Percentiles rank a stretch among this genome's conserved stretches.
phyloP scores from a whole-genome alignment of 2,113 vertebrate genomes.

The Oceanodroma tethys region DNA sequence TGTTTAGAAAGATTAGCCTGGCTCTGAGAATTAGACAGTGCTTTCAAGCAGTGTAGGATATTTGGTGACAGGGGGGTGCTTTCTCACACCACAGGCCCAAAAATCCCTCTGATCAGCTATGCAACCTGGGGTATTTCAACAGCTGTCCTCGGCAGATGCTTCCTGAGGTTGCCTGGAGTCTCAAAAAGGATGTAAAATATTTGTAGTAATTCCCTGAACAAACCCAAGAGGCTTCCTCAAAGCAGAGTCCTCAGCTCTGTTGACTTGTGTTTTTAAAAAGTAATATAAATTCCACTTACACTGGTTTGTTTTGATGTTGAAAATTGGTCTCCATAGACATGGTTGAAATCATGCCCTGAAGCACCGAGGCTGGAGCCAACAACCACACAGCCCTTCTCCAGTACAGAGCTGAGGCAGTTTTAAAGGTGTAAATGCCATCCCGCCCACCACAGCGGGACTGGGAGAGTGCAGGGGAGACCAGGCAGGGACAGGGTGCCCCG shows the following conservation, averaged over 20 bases:
- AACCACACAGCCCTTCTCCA: slow-evolving; percentile 68
- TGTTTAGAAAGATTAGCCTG: neutral
- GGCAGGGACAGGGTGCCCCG: neutral
- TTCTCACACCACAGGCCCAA: neutral
- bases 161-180: slow-evolving; percentile 14
- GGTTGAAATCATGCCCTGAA: slow-evolving; percentile 74
- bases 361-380: slow-evolving; percentile 54
- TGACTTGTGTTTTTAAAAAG: slow-evolving; percentile 72
- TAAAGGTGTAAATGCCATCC: slow-evolving; percentile 59
- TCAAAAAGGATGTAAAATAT: slow-evolving; percentile 39
- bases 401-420: slow-evolving; percentile 60
- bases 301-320: slow-evolving; percentile 79
- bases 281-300: slow-evolving; percentile 73
- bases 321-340: slow-evolving; percentile 79
- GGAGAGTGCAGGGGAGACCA: neutral
- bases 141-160: neutral
- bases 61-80: neutral
- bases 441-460: neutral
- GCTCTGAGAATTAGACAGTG: neutral
- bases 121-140: neutral
- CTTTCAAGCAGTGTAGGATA: neutral
- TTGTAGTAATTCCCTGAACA: slow-evolving; percentile 40
- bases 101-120: neutral
- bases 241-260: slow-evolving; percentile 68
- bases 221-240: slow-evolving; percentile 47